Base-by-base conservation (phyloP, 2,113 vertebrate genomes). In the Chlamydotis undulata region DNA sequence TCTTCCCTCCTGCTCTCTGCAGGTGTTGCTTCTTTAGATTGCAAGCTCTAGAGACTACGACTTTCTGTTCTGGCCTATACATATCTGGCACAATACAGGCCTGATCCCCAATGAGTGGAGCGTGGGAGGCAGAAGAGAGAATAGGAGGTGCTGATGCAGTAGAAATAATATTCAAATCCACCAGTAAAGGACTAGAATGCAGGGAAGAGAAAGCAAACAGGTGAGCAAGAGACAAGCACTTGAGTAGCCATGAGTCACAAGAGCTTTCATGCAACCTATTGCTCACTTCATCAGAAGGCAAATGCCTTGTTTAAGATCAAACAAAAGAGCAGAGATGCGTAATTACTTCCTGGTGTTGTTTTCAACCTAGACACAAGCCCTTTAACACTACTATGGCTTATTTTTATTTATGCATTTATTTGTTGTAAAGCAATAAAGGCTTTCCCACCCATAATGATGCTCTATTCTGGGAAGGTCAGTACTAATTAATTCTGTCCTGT, bases 381-480 rank as follows among this genome's bases (percentile, higher is more conserved):
- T 94, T 96, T 87, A 96, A 75, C 86, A 89, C 15, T 80, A 33
- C 19, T 68, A 49, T 83, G 71, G 45, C 67, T 96, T 95, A 56
- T 55, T 95, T 96, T 89, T 94, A 56, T 97, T 96, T 91, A 74
- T 86, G 55, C 71, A 76, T 90, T 94, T 93, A 90, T 95, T 94
- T 96, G 61, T 94, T 80, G 57, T 89, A 80, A 96, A 90, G 53
- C 29, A 83, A 63, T 67, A 93, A 91, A 37, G 31, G 37, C 35
- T 97, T 80, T 96, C 80, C 78, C 83, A 93, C 65, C 71, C 50
- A 37, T 71, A 61, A 80, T 87, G 89, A 94, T 83, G 57, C 79
- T 92, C 33, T 64, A 24, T 75, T 87, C 93, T 94, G 39, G 67
- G 71, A 96, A 85, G 39, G 64, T 93, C 65, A 31, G 35, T 50